Conservation (phyloP, 2,888 invertebrate genomes). For the Vannuccia rotundouncinata region DNA sequence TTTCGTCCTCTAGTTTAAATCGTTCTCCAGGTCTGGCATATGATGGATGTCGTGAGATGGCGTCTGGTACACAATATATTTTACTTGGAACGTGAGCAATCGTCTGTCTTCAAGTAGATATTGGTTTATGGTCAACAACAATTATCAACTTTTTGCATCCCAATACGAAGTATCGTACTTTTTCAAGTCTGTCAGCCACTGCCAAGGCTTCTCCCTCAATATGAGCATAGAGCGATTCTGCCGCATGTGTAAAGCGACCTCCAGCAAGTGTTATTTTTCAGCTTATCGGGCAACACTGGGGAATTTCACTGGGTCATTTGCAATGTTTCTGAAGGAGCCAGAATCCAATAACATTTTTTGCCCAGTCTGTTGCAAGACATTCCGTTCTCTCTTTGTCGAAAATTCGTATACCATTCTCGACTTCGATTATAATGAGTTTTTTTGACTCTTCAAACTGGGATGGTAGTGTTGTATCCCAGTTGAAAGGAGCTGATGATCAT, state of each 20-base stretch:
- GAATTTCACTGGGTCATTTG: background rate
- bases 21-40: background rate
- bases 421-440: constrained; percentile 38
- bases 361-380: constrained; percentile 32
- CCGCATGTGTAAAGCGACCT: constrained; percentile 28
- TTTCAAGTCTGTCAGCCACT: constrained; percentile 39
- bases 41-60: constrained; percentile 11
- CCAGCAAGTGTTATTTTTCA: constrained; percentile 14
- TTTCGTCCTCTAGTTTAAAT: background rate
- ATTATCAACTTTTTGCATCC: constrained; percentile 39
- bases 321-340: constrained; percentile 8
- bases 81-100: background rate
- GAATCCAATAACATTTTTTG: constrained; percentile 18
- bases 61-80: constrained; percentile 10
- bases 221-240: constrained; percentile 25
- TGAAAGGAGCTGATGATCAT: constrained; percentile 40
- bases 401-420: constrained; percentile 24
- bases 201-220: constrained; percentile 34
- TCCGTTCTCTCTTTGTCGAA: constrained; percentile 2
- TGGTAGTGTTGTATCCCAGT: constrained; percentile 40
- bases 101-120: no score
- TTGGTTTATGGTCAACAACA: constrained; percentile 40
- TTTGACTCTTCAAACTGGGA: constrained; percentile 40
- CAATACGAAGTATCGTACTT: constrained; percentile 39
- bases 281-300: constrained; percentile 39